Evolutionary conservation across 2,888 invertebrate species (phyloP), one percentile per base, ranked within the genome.

Genomic region (Ennomos fuscantarius): DNA sequence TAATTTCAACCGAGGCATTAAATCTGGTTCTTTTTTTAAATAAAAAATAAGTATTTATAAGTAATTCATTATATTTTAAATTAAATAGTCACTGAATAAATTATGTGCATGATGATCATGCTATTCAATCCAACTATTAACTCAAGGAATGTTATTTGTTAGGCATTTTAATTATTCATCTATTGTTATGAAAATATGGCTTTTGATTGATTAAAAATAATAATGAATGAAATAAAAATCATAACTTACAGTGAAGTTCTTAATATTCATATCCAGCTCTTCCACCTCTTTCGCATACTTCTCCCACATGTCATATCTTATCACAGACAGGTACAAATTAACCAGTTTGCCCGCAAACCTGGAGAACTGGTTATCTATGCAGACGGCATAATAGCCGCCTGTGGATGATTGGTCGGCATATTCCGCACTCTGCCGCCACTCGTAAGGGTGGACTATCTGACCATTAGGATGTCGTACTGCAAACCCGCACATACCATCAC

Each of bases 401-500:
- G 94, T 88, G 0, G 96, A 95, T 0, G 95, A 92, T 75, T 95
- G 95, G 76, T 98, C 98, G 52, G 98, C 97, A 72, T 97, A 98
- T 79, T 98, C 98, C 0, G 97, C 95, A 68, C 95, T 96, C n/a
- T 96, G 93, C 78, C 96, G 94, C 98, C 98, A 98, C 75, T 97
- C 96, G 78, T 98, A 98, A 0, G 98, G 98, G 76, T 96, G 96
- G 8, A 98, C 97, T 67, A 97, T 94, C 78, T 95, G 93, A 0
- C 97, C 97, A 52, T 94, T 94, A 0, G 98, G 98, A 86, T 97
- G 96, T 60, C 97, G 93, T 0, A 98, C 96, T 0, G 97, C 97
- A 80, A 98, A 97, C 1, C 98, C 98, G 59, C 98, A 97, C 95
- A 97, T 97, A 9, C 97, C 97, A 89, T 98, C 98, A 13, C 98